Conservation (phyloP, 1,140 invertebrate species). For the Andricus grossulariae region DNA sequence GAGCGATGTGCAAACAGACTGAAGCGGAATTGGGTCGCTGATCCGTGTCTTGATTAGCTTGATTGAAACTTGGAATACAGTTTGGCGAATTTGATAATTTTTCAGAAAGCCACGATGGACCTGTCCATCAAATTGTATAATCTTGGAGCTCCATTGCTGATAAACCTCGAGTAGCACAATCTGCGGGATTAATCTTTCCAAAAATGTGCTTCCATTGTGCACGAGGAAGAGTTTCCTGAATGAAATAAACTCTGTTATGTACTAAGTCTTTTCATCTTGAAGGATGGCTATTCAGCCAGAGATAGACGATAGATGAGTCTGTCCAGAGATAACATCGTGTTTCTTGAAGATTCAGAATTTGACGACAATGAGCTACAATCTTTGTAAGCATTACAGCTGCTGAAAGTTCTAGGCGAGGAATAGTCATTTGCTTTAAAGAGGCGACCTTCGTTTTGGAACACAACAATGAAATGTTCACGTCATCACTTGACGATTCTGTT, state of each 20-base stretch:
- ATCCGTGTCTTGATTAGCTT: neutral
- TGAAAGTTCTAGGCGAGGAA: neutral
- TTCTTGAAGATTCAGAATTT: neutral
- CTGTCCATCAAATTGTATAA: no score
- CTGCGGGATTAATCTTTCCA: constrained; percentile 52
- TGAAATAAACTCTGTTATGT: constrained; percentile 53
- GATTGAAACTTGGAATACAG: constrained; percentile 44
- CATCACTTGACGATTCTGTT: constrained; percentile 48
- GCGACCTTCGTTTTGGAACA: neutral
- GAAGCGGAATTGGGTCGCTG: neutral
- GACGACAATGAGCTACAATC: constrained; percentile 34
- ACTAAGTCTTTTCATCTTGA: constrained; percentile 58
- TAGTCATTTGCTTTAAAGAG: no score
- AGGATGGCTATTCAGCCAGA: no score
- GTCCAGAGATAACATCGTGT: no score
- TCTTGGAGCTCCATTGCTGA: no score
- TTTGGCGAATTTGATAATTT: no score
- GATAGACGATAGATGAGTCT: no score
- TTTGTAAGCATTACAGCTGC: constrained; percentile 34
- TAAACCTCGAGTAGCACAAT: no score
- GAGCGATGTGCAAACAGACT: neutral
- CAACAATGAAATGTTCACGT: constrained; percentile 38
- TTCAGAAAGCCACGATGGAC: no score
- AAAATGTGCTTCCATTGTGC: constrained; percentile 45
- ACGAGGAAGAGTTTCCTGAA: no score